Percentiles rank a stretch among this genome's conserved stretches.
phyloP scores from a whole-genome alignment of 2,113 vertebrate species.

The Plestiodon gilberti region DNA sequence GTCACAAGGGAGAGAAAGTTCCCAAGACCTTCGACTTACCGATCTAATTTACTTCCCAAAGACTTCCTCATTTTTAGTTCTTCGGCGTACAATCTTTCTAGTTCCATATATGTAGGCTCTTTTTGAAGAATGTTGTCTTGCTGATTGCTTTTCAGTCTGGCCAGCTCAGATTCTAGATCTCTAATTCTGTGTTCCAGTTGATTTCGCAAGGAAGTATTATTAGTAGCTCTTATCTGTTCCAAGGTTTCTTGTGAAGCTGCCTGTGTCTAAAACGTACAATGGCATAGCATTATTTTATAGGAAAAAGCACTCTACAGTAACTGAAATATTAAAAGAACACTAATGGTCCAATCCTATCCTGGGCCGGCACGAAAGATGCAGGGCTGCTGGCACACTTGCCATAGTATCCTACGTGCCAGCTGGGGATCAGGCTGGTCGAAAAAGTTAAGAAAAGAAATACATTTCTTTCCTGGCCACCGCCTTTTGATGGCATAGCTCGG shows the following conservation, averaged over 20 bases:
- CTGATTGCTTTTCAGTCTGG: slow-evolving; percentile 74
- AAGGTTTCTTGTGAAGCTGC: slow-evolving; percentile 88
- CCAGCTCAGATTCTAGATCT: slow-evolving; percentile 84
- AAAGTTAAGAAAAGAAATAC: too few relatives aligned
- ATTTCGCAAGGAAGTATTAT: slow-evolving; percentile 78
- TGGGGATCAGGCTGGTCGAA: too few relatives aligned
- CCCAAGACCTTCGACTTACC: slow-evolving; percentile 70
- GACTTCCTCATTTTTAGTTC: slow-evolving; percentile 82
- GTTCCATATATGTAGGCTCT: slow-evolving; percentile 78
- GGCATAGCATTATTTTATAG: not conserved
- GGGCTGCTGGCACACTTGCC: too few relatives aligned
- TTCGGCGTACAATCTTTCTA: slow-evolving; percentile 84
- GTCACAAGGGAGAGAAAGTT: not conserved
- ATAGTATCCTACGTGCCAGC: too few relatives aligned
- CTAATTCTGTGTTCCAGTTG: slow-evolving; percentile 85
- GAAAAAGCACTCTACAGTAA: rapidly evolving
- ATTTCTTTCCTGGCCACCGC: too few relatives aligned
- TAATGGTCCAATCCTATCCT: not conserved
- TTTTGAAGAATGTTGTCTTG: slow-evolving; percentile 78
- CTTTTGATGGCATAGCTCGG: too few relatives aligned
- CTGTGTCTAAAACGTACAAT: slow-evolving; percentile 78
- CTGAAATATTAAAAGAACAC: not conserved
- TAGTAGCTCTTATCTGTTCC: slow-evolving; percentile 85
- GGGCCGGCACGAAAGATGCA: not conserved
- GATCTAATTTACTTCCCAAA: slow-evolving; percentile 83